These are phyloP conservation scores for Gephyroberyx darwinii DNA, from an alignment of 2,797 vertebrate genomes.

Conservation along the genomic window DNA sequence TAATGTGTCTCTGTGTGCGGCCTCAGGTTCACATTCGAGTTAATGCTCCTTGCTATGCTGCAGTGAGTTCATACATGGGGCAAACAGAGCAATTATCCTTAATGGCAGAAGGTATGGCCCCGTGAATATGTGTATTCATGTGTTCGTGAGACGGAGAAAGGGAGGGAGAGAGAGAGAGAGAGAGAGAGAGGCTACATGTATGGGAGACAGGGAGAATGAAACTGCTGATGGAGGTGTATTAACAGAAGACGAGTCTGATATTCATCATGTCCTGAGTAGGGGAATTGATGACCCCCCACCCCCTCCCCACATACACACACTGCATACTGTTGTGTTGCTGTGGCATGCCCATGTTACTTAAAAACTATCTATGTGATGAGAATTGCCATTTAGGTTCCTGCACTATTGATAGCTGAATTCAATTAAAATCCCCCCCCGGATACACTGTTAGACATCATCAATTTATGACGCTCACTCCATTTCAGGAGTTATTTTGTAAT, in stretches of 20 bases:
- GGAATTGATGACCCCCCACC: constrained; percentile 13
- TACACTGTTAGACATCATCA: no score
- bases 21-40: constrained; percentile 27
- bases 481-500: no score
- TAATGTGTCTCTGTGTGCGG: constrained; percentile 11
- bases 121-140: constrained; percentile 50
- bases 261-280: constrained; percentile 13
- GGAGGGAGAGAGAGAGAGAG: not conserved
- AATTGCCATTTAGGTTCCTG: constrained; percentile 5
- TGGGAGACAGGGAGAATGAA: not conserved
- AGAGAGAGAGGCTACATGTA: constrained; percentile 2
- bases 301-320: not conserved
- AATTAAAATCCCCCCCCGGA: no score
- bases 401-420: constrained; percentile 7
- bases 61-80: constrained; percentile 60
- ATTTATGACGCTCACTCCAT: no score
- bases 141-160: constrained; percentile 19
- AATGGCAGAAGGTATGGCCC: constrained; percentile 45
- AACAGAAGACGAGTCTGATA: constrained; percentile 13
- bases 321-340: not conserved
- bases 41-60: constrained; percentile 35
- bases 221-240: constrained; percentile 14
- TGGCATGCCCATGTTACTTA: not conserved
- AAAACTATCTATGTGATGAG: not conserved
- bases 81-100: constrained; percentile 59